These are phyloP conservation scores for Drosophila saltans DNA, from an alignment of 1,140 invertebrate species.

Conservation along the genomic window DNA sequence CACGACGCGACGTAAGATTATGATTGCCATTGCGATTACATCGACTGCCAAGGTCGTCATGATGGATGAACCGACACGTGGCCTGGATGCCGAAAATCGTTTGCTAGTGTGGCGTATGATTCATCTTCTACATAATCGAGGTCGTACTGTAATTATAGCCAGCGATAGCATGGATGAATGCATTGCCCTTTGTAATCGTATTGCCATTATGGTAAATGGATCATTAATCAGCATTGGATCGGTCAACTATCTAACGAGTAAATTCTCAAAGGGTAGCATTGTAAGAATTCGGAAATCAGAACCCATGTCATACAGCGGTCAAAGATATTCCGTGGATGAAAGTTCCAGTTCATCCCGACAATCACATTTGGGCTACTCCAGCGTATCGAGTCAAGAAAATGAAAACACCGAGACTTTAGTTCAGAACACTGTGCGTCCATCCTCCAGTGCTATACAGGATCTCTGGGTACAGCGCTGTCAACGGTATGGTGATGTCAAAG, in stretches of 20 bases:
- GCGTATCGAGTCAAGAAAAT: background rate
- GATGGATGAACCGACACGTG: constrained; percentile 1
- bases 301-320: background rate
- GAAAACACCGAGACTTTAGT: background rate
- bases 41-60: background rate
- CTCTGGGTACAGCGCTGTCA: background rate
- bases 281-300: background rate
- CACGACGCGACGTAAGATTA: background rate
- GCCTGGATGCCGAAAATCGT: background rate
- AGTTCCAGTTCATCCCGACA: background rate
- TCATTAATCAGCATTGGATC: background rate
- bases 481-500: background rate
- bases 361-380: background rate
- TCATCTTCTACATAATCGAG: background rate
- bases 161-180: background rate
- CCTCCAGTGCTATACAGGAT: background rate
- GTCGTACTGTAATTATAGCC: background rate
- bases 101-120: background rate
- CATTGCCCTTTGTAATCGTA: background rate
- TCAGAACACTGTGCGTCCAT: no score
- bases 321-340: background rate
- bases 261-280: constrained; percentile 3
- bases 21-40: background rate
- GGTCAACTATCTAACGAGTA: background rate
- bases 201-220: constrained; percentile 5